Evolutionary conservation across 2,888 invertebrate genomes (phyloP).

Genomic region (Pandemis corylana): DNA sequence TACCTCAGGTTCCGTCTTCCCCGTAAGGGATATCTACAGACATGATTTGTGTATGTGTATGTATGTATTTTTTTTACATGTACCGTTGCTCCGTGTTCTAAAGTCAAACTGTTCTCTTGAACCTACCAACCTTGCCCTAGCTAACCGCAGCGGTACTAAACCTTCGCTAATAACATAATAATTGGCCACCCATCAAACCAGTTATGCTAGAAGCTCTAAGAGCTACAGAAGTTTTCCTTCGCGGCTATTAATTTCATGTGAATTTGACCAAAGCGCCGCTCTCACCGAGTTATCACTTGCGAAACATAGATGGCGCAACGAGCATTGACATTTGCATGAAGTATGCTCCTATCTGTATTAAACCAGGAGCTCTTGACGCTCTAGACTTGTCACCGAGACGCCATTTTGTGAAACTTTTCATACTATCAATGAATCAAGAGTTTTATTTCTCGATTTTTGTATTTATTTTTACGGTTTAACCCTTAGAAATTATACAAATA

Average conservation of each 20-base stretch:
- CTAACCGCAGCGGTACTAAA: background rate
- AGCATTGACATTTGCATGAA: conserved; percentile 15
- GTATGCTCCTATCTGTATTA: conserved; percentile 4
- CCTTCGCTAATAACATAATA: background rate
- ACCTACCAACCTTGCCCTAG: conserved; percentile 1
- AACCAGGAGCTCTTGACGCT: background rate
- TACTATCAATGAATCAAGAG: no score
- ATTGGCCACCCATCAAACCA: conserved; percentile 12
- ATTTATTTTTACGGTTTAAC: no score
- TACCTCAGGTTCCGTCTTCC: no score
- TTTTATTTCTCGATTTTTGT: no score
- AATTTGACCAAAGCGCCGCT: conserved; percentile 30
- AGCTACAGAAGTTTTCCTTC: conserved; percentile 35
- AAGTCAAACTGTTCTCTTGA: background rate
- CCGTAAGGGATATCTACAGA: no score
- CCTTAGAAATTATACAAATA: no score
- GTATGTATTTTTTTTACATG: no score
- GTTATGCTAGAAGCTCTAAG: conserved; percentile 12
- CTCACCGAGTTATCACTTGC: conserved; percentile 40
- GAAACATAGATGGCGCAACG: conserved; percentile 28
- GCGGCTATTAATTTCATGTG: conserved; percentile 36
- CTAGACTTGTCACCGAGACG: background rate
- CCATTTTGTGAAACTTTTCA: background rate
- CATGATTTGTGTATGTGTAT: no score
- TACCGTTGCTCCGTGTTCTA: no score